Evolutionary conservation across 2,113 vertebrate genomes (phyloP).

Genomic region (Rutilus rutilus): DNA sequence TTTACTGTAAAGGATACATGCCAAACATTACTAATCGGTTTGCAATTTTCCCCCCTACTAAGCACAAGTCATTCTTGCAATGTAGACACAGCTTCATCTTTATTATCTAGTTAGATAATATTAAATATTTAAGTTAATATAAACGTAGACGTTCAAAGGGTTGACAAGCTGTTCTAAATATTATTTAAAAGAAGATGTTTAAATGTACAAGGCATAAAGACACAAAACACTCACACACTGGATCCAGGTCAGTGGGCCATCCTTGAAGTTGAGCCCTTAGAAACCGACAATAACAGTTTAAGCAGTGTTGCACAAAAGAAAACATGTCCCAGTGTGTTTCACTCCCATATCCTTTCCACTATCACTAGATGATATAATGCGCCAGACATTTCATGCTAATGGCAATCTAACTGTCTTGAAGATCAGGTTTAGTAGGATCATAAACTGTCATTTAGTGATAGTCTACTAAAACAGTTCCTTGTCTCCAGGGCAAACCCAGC

Average conservation of each 20-base stretch:
- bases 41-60: background rate
- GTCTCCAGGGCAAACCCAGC: constrained; percentile 91
- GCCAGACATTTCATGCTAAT: background rate
- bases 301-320: background rate
- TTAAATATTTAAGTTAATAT: background rate
- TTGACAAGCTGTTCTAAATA: background rate
- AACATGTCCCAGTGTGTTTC: background rate
- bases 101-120: background rate
- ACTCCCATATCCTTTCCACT: background rate
- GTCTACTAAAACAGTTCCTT: constrained; percentile 23
- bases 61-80: background rate
- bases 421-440: background rate
- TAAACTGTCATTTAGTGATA: background rate
- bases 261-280: background rate
- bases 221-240: background rate
- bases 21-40: background rate
- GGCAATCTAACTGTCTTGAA: background rate
- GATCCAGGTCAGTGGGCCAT: background rate
- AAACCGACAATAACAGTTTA: background rate
- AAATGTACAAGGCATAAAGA: background rate
- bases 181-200: background rate
- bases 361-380: background rate
- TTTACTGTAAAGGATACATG: background rate
- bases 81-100: background rate
- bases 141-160: background rate